Base-by-base conservation (phyloP, 2,797 vertebrate species). In the Peromyscus aztecus region DNA sequence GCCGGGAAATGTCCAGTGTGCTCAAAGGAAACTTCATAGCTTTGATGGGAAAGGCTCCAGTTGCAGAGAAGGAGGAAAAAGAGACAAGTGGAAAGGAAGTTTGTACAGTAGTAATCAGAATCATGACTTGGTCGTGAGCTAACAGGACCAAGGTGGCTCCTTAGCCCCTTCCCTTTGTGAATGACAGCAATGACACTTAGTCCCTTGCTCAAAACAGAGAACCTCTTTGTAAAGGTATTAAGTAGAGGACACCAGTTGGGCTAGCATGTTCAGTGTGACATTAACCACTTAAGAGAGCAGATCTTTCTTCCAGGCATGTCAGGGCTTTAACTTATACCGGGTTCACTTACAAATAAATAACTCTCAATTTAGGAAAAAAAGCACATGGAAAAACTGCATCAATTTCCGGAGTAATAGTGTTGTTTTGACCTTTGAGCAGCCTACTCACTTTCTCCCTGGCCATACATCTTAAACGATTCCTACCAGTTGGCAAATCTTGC, bases 381-480 rank as follows among this genome's bases (percentile, higher is more conserved):
- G 52, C 24, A 12, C 21, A 23, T 67, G 40, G 86, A 57, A 40
- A 49, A 43, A 10, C 11, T 46, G 14, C 40, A 75, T 71, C 73
- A 19, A 73, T 93, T 97, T 84, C 13, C 43, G 40, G 43, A 93
- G 59, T 61, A 89, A 81, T 61, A 59, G 12, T 97, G 12, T 86
- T 93, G 78, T 84, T 93, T 96, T 96, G 71, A 27, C 55, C 55
- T 96, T 83, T 87, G 65, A 43, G 16, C 61, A 71, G 14, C n/a
- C 21, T 90, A n/a, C 34, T 31, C 63, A 0, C 40, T 87, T 84
- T 88, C 31, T 24, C 21, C 13, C 75, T 69, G 19, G 29, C 4
- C 49, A 34, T 46, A 14, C 4, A 71, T 21, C 52, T 37, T 91
- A 40, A 95, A 89, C 77, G 49, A 84, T 80, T 19, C n/a, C 3